phyloP scores from a whole-genome alignment of 1,140 invertebrate species.

The Proctacanthus coquilletti region DNA sequence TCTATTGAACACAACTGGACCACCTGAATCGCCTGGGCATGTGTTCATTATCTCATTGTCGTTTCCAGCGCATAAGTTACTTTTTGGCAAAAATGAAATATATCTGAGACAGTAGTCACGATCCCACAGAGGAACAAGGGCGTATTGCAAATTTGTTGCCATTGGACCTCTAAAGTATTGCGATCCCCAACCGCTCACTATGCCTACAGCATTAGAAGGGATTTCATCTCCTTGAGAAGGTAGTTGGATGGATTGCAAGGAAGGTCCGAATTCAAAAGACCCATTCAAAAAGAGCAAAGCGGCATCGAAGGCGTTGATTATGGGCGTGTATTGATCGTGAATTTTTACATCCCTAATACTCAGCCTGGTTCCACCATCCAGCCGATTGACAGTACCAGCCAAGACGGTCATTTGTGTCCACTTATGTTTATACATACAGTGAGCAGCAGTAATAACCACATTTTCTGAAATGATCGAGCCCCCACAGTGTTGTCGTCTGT shows the following conservation, averaged over 20 bases:
- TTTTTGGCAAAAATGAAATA: conserved; percentile 23
- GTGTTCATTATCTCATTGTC: conserved; percentile 25
- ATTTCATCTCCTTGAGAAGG: background rate
- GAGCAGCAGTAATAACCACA: conserved; percentile 49
- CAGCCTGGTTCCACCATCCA: conserved; percentile 9
- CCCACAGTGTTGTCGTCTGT: conserved; percentile 40
- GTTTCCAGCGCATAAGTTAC: conserved; percentile 35
- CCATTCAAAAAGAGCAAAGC: no score
- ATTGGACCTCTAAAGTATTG: no score
- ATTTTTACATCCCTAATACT: conserved; percentile 16
- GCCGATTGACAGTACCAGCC: conserved; percentile 21
- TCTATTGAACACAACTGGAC: conserved; percentile 30
- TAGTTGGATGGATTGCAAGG: no score
- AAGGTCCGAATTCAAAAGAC: no score
- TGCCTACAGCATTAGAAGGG: conserved; percentile 19
- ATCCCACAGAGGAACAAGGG: conserved; percentile 23
- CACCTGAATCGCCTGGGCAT: conserved; percentile 34
- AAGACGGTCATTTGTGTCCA: conserved; percentile 17
- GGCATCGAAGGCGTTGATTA: conserved; percentile 22
- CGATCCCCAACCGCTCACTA: conserved; percentile 26
- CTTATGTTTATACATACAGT: conserved; percentile 35
- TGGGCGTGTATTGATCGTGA: conserved; percentile 23
- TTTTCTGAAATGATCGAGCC: conserved; percentile 40
- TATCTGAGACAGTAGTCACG: conserved; percentile 22
- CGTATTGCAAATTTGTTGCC: no score